Evolutionary conservation across 30 jellyfish, hydroid and myxozoan species (phyloP).

Genomic region (Clytia hemisphaerica): DNA sequence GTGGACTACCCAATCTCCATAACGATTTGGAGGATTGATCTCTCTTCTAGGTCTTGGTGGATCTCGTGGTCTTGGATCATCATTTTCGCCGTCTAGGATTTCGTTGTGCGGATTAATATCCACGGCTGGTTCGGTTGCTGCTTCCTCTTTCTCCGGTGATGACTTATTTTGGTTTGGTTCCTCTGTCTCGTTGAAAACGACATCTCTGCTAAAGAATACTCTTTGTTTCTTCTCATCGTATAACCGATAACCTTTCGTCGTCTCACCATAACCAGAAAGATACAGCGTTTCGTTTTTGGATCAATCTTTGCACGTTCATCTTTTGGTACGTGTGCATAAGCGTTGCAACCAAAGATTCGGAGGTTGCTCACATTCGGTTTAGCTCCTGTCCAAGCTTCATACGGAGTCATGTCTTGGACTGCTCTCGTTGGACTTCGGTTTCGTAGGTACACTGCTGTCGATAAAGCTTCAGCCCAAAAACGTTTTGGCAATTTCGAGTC

Average conservation of each 20-base stretch:
- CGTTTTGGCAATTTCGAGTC: slow-evolving; percentile 16
- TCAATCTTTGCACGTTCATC: slow-evolving; percentile 35
- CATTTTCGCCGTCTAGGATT: not conserved
- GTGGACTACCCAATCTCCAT: too few species aligned
- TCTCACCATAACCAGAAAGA: slow-evolving; percentile 23
- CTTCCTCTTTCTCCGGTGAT: not conserved
- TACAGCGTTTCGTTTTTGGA: slow-evolving; percentile 4
- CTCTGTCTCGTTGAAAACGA: slow-evolving; percentile 2
- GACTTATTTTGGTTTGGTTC: not conserved
- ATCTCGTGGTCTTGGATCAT: not conserved
- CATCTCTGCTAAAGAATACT: slow-evolving; percentile 31
- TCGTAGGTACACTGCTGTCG: slow-evolving; percentile 42
- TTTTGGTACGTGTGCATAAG: slow-evolving; percentile 22
- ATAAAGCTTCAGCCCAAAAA: slow-evolving; percentile 52
- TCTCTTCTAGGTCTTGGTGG: not conserved
- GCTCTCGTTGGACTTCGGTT: slow-evolving; percentile 40
- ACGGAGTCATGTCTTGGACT: slow-evolving; percentile 34
- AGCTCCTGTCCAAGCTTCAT: slow-evolving; percentile 35
- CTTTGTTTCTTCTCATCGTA: slow-evolving; percentile 6
- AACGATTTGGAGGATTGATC: slow-evolving; percentile 24
- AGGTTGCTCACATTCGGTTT: slow-evolving; percentile 40
- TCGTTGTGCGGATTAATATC: not conserved
- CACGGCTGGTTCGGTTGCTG: not conserved
- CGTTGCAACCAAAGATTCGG: slow-evolving; percentile 39
- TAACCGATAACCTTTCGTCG: slow-evolving; percentile 25